Conservation (phyloP, 1,140 invertebrate genomes). For the Megalopta genalis region DNA sequence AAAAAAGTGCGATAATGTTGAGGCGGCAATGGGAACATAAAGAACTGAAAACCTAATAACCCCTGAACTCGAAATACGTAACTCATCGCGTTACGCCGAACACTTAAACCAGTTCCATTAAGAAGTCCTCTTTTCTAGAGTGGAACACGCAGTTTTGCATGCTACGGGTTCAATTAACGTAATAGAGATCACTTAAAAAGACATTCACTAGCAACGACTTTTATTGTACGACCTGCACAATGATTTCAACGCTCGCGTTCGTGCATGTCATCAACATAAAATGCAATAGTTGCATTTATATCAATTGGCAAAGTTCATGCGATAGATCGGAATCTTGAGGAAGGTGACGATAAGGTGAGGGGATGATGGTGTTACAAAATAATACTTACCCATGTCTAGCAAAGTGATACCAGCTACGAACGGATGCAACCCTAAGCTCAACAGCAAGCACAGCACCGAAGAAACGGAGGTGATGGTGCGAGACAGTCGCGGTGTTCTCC, state of each 20-base stretch:
- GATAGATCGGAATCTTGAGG: no score
- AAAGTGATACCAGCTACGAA: background rate
- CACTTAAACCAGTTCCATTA: constrained; percentile 51
- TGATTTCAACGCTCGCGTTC: background rate
- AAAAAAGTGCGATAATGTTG: constrained; percentile 13
- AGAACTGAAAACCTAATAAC: constrained; percentile 62
- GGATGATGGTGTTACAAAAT: no score
- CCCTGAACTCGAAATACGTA: constrained; percentile 50
- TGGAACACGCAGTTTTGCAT: constrained; percentile 53
- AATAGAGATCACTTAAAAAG: constrained; percentile 59
- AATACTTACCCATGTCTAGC: constrained; percentile 36
- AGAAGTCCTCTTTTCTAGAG: constrained; percentile 36
- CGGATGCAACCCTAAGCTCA: background rate
- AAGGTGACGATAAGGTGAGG: no score
- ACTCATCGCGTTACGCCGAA: constrained; percentile 40
- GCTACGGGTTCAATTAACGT: constrained; percentile 48
- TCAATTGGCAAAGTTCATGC: no score
- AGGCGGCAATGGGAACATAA: constrained; percentile 14
- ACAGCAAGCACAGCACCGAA: constrained; percentile 1
- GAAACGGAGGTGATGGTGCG: constrained; percentile 26
- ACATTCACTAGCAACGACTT: constrained; percentile 15
- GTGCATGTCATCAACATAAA: background rate
- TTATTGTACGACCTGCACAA: background rate
- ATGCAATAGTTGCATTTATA: background rate
- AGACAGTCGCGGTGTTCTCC: constrained; percentile 41